Base-by-base conservation (phyloP, 2,888 invertebrate genomes). In the Mantis religiosa region DNA sequence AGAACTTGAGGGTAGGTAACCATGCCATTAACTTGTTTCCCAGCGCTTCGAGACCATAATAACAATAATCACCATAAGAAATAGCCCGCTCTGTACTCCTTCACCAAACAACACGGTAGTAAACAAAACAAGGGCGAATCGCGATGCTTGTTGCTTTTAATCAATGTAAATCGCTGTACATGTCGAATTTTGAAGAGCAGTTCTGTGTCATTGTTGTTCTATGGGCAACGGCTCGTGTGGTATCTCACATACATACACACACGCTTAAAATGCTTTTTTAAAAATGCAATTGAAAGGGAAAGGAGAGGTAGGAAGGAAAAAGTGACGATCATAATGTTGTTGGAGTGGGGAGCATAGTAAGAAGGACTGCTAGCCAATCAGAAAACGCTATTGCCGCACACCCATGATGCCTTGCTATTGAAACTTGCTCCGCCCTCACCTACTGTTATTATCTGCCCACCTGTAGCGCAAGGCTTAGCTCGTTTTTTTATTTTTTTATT, bases 371-470 rank as follows among this genome's bases (percentile, higher is more conserved):
- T 88, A 82, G 88, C 90, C 90, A 90, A 90, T 90, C 54, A 84
- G 84, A 89, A 87, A 54, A 87, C 84, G 83, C 87, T 83, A 85
- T 88, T 87, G 83, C 87, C 84, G 87, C 86, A 83, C 84, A 89
- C 88, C 89, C 89, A 89, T 89, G 89, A 88, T 87, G 90, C 88
- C 89, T 89, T 88, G 85, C 89, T 89, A 84, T 71, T 81, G 83
- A 87, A 88, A 28, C 84, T 89, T 34, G 89, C 89, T 87, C 84
- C 90, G 88, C 89, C 90, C 82, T 87, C 54, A 15, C 34, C 47
- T 82, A 82, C 41, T 84, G 86, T 88, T 88, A 89, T 89, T 90
- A 90, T 90, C 90, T 87, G 82, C 83, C 90, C 90, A 90, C 90
- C 89, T 90, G 90, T 89, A 84, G 86, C 87, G 88, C 71, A 88